Percentiles rank a stretch among this genome's conserved stretches.
phyloP scores from a whole-genome alignment of 2,797 vertebrate species.

The Picus viridis region DNA sequence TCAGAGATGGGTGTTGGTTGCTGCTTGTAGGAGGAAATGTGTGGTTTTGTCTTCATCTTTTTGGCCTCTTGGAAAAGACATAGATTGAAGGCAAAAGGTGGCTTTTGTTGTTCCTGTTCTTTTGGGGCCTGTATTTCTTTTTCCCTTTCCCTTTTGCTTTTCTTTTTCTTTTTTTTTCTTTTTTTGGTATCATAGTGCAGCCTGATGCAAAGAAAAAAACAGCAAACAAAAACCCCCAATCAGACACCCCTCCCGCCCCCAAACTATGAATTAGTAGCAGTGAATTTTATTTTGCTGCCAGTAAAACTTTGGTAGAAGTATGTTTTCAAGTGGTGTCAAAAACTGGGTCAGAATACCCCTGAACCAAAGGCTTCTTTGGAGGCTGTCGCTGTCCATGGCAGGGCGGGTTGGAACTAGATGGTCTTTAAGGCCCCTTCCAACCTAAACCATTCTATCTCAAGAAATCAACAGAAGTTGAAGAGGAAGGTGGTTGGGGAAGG shows the following conservation, averaged over 20 bases:
- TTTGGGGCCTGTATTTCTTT: not conserved
- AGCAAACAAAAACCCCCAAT: too few species aligned
- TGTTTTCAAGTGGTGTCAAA: not conserved
- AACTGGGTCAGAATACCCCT: not conserved
- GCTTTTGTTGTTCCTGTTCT: not conserved
- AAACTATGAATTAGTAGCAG: not conserved
- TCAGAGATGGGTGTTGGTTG: not conserved
- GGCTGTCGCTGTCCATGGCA: too few species aligned
- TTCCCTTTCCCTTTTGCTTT: not conserved
- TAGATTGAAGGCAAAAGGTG: not conserved
- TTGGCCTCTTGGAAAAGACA: not conserved
- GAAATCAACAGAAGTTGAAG: not conserved
- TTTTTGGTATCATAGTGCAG: not conserved
- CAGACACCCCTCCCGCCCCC: too few species aligned
- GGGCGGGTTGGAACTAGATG: too few species aligned
- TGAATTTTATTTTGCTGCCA: not conserved
- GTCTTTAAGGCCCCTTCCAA: too few species aligned
- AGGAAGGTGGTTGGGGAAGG: not conserved
- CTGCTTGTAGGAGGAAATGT: not conserved
- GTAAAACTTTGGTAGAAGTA: not conserved
- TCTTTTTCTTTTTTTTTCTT: too few species aligned
- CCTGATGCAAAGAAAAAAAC: not conserved
- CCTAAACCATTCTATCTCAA: not conserved
- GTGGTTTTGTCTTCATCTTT: not conserved
- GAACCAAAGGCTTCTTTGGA: not conserved